Base-by-base conservation (phyloP, 2,888 invertebrate genomes). In the Caenorhabditis parvicauda region DNA sequence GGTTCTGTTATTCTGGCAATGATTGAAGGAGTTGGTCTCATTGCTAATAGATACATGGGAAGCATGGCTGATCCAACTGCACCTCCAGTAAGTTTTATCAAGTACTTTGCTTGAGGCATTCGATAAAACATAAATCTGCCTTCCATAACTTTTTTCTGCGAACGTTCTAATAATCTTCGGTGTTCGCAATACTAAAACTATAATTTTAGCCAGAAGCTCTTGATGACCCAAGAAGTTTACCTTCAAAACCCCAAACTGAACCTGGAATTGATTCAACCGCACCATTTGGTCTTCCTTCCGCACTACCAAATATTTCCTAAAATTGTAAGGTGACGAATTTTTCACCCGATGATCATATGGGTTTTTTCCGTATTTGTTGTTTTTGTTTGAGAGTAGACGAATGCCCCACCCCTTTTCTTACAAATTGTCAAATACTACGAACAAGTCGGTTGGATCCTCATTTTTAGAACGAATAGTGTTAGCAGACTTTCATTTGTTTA, bases 21-120 rank as follows among this genome's bases (percentile, higher is more conserved):
- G 67, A 98, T 98, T 72, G 96, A 99, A 87, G 98, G 96, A 63
- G 89, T 95, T 64, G 92, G 94, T 67, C 93, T 98, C 74, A 85
- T 94, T 82, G 89, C 95, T 81, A 94, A 92, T 12, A 86, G 92
- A 79, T 86, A 92, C 79, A 89, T 75, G 75, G 72, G 73, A n/a
- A 42, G 68, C 1, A 69, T 70, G 68, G 59, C 66, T 42, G 72
- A 72, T 47, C 72, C 72, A 29, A 72, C 72, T n/a, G 67, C 68
- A 14, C 72, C 70, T 32, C 72, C 72, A 46, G 65, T 68, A 50
- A 29, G 35, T 32, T 32, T 32, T 32, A 32, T 32, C n/a, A 12
- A 32, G 9, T 12, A 32, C 9, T 32, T 32, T 32, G 35, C 35
- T 32, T n/a, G 9, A 32, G 35, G 9, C n/a, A 12, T 32, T 32